Evolutionary conservation across 1,140 invertebrate species (phyloP).

Genomic region (Drosophila nigrodunni): DNA sequence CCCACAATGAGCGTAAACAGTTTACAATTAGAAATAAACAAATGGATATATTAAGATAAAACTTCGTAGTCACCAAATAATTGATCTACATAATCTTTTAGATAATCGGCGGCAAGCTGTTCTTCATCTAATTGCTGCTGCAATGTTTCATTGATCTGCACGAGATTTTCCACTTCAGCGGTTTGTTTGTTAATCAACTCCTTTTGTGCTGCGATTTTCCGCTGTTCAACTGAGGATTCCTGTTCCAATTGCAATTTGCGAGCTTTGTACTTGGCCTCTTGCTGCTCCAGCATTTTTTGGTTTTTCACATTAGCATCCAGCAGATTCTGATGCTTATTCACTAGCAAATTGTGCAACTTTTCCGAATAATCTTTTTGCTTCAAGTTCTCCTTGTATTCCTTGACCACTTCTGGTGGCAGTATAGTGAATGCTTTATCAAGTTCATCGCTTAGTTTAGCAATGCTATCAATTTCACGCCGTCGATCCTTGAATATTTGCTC

Average conservation of each 20-base stretch:
- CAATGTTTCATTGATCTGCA: conserved; percentile 5
- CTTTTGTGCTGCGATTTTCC: conserved; percentile 18
- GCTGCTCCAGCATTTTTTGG: conserved; percentile 19
- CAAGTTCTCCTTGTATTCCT: conserved; percentile 41
- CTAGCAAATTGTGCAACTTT: conserved; percentile 17
- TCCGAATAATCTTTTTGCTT: conserved; percentile 42
- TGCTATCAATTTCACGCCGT: conserved; percentile 42
- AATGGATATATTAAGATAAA: conserved; percentile 40
- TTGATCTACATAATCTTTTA: conserved; percentile 7
- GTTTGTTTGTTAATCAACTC: neutral
- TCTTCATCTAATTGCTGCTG: conserved; percentile 17
- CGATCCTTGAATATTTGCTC: conserved; percentile 45
- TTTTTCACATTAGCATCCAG: conserved; percentile 2
- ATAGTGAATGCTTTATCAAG: conserved; percentile 50
- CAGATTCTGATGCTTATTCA: conserved; percentile 19
- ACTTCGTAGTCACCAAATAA: neutral
- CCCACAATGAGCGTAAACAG: conserved; percentile 43
- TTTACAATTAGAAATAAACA: conserved; percentile 46
- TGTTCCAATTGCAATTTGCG: conserved; percentile 29
- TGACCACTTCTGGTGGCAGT: conserved; percentile 31
- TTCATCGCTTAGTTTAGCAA: conserved; percentile 31
- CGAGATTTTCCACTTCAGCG: neutral
- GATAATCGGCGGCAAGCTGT: neutral
- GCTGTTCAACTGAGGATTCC: conserved; percentile 16
- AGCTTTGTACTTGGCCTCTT: conserved; percentile 22